Base-by-base conservation (phyloP, 2,113 vertebrate species). In the Empidonax alnorum region DNA sequence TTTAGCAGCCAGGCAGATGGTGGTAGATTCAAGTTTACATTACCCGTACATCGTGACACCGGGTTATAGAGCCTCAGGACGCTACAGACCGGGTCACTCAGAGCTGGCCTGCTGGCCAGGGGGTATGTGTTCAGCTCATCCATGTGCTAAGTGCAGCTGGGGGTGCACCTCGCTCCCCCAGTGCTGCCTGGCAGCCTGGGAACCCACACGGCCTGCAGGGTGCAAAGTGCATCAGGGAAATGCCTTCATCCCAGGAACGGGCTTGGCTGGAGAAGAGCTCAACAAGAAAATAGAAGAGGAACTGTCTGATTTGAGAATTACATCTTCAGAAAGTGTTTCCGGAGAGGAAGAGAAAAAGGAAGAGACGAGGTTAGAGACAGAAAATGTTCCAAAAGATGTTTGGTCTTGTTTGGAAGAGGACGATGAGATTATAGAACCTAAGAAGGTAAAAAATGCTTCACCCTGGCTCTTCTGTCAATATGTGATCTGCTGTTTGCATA, bases 1-100 rank as follows among this genome's bases (percentile, higher is more conserved):
- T 22, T 65, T 77, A 35, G 69, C 92, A 88, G 96, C 97, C 84
- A 96, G 97, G 86, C 93, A 96, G 85, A 94, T 96, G 95, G 74
- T 97, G 85, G 61, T 95, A 14, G 94, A 97, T 20, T 96, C 97
- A 27, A 96, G 93, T 37, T 25, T 93, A 33, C 67, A 96, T 75
- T 98, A 96, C 78, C 98, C 97, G 5, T 89, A 89, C 41, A 5
- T 95, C 0, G 97, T 97, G 50, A 14, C 96, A 33, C 94, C 96
- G 0, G 96, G 96, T 22, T 96, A 96, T 2, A 94, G 95, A 93
- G 75, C 97, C 27, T 97, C 94, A 47, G 94, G 90, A 27, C 16
- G 18, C 49, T 37, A 39, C 59, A 71, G 33, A 7, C 46, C 49
- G 23, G 22, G 44, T 47, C 78, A 61, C 35, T 55, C 75, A 17